A percentile compares a stretch with the other conserved stretches of the same genome.
phyloP scores from a whole-genome alignment of 2,888 invertebrate genomes.

The Campoletis raptor region DNA sequence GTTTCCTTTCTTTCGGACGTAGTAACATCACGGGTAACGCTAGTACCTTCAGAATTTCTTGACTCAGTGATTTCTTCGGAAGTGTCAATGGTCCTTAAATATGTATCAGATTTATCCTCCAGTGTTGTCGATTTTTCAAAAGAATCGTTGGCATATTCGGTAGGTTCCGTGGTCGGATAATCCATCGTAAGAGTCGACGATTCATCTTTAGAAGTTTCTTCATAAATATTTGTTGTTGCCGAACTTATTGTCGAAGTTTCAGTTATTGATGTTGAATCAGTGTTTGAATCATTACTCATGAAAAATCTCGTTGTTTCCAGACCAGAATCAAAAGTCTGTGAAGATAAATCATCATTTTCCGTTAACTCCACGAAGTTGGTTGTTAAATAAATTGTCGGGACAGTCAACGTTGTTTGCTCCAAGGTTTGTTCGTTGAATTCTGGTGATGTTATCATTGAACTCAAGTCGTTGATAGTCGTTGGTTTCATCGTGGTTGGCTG shows the following conservation, averaged over 20 bases:
- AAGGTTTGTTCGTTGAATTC: background rate
- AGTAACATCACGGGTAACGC: background rate
- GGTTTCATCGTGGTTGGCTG: background rate
- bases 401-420: background rate
- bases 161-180: background rate
- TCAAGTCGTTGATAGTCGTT: background rate
- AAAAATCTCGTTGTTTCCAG: conserved; percentile 9
- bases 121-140: conserved; percentile 21
- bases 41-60: background rate
- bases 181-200: background rate
- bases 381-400: background rate
- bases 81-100: background rate
- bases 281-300: background rate
- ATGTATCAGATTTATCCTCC: background rate
- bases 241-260: conserved; percentile 1
- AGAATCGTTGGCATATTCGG: background rate
- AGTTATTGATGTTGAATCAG: background rate
- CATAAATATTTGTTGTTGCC: background rate
- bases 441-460: background rate
- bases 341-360: background rate
- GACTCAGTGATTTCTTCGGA: conserved; percentile 29
- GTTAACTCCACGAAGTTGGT: conserved; percentile 6
- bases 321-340: background rate
- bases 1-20: conserved; percentile 16
- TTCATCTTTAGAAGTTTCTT: background rate